Base-by-base conservation (phyloP, 2,888 invertebrate genomes). In the Belgica antarctica region DNA sequence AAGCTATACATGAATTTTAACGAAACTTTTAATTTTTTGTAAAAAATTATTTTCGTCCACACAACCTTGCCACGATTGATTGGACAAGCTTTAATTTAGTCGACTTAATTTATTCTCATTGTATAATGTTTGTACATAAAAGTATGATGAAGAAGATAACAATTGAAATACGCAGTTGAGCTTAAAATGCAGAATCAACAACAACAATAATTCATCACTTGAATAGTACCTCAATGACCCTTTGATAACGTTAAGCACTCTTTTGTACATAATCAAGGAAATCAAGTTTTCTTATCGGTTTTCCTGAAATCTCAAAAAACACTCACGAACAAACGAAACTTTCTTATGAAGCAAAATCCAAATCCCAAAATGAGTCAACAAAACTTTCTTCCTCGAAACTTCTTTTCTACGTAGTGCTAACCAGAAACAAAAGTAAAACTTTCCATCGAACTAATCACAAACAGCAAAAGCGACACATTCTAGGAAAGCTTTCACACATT, bases 191-290 rank as follows among this genome's bases (percentile, higher is more conserved):
- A 41, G 22, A 41, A 52, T 8, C 52, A n/a, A 52, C 52, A 52
- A 52, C 52, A 52, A 52, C 22, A 52, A 52, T 46, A 52, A 52
- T 12, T 7, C 41, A 41, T 52, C 22, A 41, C n/a, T n/a, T 41
- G 12, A 41, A 41, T 41, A 4, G 52, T 52, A 52, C 52, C 52
- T 52, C 52, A 52, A 22, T 22, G 22, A 52, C 17, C 12, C 52
- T 52, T 52, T 52, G 41, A 41, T 41, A 41, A n/a, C 31, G 31
- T 31, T 10, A 41, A 41, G 41, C 41, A 41, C 41, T n/a, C n/a
- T 41, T 41, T 41, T 41, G 41, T 41, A 41, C 2, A 41, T 41
- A 41, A 41, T 2, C 8, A 15, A 41, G 3, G 15, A 41, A 12
- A n/a, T 41, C 41, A 41, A 5, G 12, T 41, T 41, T 15, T 15